Percentiles rank a stretch among this genome's conserved stretches.
phyloP scores from a whole-genome alignment of 2,113 vertebrate species.

The Corydoras sp. region DNA sequence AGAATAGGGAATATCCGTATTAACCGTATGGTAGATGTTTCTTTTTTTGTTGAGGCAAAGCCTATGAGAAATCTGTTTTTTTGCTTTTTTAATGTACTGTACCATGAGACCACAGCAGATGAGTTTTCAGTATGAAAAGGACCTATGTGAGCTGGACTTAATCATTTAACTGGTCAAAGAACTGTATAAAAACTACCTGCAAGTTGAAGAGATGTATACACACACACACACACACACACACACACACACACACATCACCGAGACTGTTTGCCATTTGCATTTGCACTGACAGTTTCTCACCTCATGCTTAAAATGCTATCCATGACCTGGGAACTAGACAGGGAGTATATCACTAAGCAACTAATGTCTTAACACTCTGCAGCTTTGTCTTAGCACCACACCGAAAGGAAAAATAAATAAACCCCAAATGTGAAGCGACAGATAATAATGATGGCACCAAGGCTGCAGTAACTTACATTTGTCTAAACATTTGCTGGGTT shows the following conservation, averaged over 20 bases:
- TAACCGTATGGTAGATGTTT: no score
- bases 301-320: conserved; percentile 33
- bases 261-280: conserved; percentile 35
- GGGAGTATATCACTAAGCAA: conserved; percentile 51
- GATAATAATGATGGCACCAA: conserved; percentile 47
- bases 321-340: conserved; percentile 36
- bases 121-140: no score
- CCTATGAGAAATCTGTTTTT: no score
- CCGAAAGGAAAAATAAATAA: conserved; percentile 60
- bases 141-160: conserved; percentile 19
- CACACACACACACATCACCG: background rate
- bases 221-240: conserved; percentile 2
- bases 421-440: conserved; percentile 51
- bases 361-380: conserved; percentile 58
- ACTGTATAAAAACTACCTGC: conserved; percentile 23
- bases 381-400: conserved; percentile 57
- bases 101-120: no score
- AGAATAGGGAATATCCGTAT: no score
- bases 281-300: conserved; percentile 51
- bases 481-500: conserved; percentile 32
- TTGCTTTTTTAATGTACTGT: no score
- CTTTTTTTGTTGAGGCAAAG: no score
- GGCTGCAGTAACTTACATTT: conserved; percentile 46
- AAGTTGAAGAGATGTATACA: background rate
- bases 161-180: conserved; percentile 35